Evolutionary conservation across 2,113 vertebrate genomes (phyloP).

Genomic region (Hippocampus comes): DNA sequence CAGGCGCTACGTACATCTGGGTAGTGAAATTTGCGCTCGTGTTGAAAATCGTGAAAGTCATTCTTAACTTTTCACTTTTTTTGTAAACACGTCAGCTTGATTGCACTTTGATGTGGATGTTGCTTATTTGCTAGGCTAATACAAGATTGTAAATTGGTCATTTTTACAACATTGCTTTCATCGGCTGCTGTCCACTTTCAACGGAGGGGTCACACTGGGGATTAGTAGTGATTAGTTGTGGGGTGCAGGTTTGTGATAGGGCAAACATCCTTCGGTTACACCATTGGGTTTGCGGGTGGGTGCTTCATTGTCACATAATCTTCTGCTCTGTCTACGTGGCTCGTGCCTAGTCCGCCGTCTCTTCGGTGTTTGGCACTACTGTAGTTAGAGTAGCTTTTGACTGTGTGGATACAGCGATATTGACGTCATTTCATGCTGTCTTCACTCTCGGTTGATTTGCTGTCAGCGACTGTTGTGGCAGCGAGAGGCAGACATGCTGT

Average conservation of each 20-base stretch:
- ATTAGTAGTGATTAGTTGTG: constrained; percentile 18
- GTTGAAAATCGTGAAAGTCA: constrained; percentile 12
- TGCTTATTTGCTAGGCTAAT: background rate
- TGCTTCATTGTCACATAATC: no score
- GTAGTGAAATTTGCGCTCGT: background rate
- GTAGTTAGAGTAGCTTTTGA: background rate
- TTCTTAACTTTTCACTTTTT: constrained; percentile 20
- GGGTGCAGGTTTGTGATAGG: constrained; percentile 1
- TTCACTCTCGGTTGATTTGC: background rate
- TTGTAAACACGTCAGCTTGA: background rate
- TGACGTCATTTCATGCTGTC: background rate
- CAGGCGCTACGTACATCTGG: background rate
- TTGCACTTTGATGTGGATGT: background rate
- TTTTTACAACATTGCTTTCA: background rate
- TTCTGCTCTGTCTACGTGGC: no score
- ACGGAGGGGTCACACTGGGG: constrained; percentile 7
- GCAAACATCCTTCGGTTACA: background rate
- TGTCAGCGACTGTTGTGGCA: background rate
- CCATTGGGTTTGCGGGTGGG: no score
- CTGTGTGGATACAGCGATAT: background rate
- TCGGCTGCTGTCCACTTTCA: constrained; percentile 10
- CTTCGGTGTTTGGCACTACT: no score
- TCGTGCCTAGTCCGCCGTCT: no score
- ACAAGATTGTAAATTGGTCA: background rate
- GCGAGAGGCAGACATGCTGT: background rate